phyloP scores from a whole-genome alignment of 2,113 vertebrate species.

The Pseudorectes ferrugineus region DNA sequence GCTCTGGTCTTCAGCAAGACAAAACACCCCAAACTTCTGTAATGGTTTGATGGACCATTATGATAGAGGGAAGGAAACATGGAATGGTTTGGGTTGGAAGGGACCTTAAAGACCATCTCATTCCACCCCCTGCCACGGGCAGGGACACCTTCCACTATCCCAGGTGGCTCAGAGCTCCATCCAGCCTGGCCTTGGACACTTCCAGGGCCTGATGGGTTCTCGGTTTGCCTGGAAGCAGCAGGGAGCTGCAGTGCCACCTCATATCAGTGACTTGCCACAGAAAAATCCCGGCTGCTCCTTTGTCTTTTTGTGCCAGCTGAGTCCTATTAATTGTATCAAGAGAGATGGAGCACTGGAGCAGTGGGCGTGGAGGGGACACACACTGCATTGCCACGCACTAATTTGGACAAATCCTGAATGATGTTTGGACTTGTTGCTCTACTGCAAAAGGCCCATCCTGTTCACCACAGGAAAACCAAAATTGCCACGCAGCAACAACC shows the following conservation, averaged over 20 bases:
- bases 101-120: neutral
- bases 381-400: fast-evolving
- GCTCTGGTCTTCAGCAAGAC: neutral
- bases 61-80: neutral
- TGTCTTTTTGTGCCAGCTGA: neutral
- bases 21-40: fast-evolving
- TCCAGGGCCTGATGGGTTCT: neutral
- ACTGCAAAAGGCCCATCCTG: neutral
- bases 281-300: neutral
- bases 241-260: neutral
- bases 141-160: neutral
- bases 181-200: neutral
- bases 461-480: neutral
- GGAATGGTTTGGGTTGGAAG: neutral
- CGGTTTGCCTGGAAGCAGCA: neutral
- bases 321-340: neutral
- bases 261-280: neutral
- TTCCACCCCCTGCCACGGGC: neutral
- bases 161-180: neutral
- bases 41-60: neutral
- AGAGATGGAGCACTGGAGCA: neutral
- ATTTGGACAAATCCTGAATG: neutral
- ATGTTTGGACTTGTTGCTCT: neutral
- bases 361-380: fast-evolving
- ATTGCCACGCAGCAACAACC: neutral